These are phyloP conservation scores for Sthenelais limicola DNA, from an alignment of 2,888 invertebrate genomes.

Conservation along the genomic window DNA sequence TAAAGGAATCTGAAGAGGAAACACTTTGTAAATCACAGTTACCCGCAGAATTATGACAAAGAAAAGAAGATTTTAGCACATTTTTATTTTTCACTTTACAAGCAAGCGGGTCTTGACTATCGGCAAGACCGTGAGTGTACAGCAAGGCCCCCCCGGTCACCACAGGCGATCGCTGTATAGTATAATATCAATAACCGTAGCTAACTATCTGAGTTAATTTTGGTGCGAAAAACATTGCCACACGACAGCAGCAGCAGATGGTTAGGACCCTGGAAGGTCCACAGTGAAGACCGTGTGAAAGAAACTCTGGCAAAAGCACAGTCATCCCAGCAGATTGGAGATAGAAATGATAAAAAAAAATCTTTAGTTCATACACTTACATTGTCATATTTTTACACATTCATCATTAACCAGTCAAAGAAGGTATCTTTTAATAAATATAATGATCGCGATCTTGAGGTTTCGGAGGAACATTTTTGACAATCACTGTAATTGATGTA, in stretches of 20 bases:
- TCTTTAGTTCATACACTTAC: no score
- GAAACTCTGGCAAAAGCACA: no score
- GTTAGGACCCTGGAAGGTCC: not conserved
- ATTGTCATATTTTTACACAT: no score
- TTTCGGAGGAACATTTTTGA: no score
- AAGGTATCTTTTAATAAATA: no score
- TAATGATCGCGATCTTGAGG: no score
- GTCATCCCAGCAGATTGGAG: no score
- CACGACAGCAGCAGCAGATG: conserved; percentile 2
- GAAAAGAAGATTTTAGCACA: not conserved
- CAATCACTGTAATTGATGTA: no score
- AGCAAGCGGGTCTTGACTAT: conserved; percentile 31
- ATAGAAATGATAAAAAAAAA: no score
- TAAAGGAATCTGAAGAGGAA: not conserved
- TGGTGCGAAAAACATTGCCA: conserved; percentile 15
- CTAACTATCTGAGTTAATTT: conserved; percentile 32
- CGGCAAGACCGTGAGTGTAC: no score
- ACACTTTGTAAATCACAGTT: not conserved
- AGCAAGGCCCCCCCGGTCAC: conserved; percentile 7
- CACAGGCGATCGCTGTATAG: not conserved
- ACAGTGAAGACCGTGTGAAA: no score
- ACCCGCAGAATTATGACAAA: not conserved
- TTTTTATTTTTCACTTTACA: conserved; percentile 13
- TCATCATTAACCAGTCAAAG: no score
- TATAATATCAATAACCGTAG: not conserved